Evolutionary conservation across 2,113 vertebrate species (phyloP).

Genomic region (Spea multiplicata): DNA sequence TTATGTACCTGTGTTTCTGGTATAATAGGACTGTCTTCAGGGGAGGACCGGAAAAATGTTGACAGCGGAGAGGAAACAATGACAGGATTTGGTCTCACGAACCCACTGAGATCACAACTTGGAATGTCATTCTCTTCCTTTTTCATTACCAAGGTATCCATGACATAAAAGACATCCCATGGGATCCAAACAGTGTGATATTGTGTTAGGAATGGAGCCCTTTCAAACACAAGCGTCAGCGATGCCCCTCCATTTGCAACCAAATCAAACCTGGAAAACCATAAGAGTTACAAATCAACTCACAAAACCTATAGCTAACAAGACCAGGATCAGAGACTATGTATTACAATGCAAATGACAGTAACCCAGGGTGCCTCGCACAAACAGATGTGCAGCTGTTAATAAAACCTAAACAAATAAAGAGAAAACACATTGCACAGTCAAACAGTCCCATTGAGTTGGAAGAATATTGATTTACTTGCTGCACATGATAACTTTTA

Average conservation of each 20-base stretch:
- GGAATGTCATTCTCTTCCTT: slow-evolving; percentile 91
- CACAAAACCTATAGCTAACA: neutral
- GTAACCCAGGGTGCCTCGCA: neutral
- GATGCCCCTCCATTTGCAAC: slow-evolving; percentile 91
- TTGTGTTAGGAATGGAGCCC: slow-evolving; percentile 85
- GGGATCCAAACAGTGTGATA: slow-evolving; percentile 93
- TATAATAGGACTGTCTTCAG: slow-evolving; percentile 90
- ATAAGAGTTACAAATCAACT: neutral
- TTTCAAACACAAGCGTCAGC: slow-evolving; percentile 87
- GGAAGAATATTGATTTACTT: slow-evolving; percentile 42
- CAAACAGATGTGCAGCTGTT: slow-evolving; percentile 23
- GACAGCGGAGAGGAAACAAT: slow-evolving; percentile 90
- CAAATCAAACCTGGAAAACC: slow-evolving; percentile 84
- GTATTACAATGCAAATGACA: slow-evolving; percentile 15
- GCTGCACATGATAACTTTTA: slow-evolving; percentile 39
- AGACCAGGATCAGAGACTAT: neutral
- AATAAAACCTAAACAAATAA: slow-evolving; percentile 6
- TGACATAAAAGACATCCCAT: slow-evolving; percentile 94
- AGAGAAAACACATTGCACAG: slow-evolving; percentile 2
- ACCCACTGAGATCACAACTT: slow-evolving; percentile 89
- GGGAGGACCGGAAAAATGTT: slow-evolving; percentile 87
- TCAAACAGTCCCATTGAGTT: slow-evolving; percentile 14
- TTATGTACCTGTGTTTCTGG: slow-evolving; percentile 91
- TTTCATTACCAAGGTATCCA: slow-evolving; percentile 98
- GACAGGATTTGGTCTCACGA: slow-evolving; percentile 83